Percentiles rank a stretch among this genome's conserved stretches.
These are phyloP conservation scores for Poecile montanus DNA, from an alignment of 2,797 vertebrate species.

Conservation along the genomic window DNA sequence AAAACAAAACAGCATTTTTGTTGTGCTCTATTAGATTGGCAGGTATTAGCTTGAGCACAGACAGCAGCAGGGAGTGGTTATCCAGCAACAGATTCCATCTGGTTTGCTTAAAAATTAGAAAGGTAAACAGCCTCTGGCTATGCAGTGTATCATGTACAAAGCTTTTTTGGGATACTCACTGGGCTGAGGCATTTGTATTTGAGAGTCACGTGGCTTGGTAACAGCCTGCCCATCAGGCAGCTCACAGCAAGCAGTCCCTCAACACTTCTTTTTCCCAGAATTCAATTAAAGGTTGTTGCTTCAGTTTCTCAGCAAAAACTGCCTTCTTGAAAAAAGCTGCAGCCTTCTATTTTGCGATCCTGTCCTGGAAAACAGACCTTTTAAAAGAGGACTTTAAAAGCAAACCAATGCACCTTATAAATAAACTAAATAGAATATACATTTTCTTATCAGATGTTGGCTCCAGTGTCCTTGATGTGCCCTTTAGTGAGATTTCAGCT, in stretches of 20 bases:
- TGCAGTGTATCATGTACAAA: neutral
- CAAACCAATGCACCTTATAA: neutral
- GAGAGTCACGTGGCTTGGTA: constrained; percentile 25
- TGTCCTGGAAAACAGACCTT: neutral
- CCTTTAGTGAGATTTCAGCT: neutral
- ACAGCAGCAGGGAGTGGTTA: neutral
- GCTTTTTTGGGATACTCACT: constrained; percentile 14
- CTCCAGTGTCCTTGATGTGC: neutral
- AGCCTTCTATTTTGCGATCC: neutral
- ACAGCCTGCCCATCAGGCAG: constrained; percentile 36
- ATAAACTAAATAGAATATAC: neutral
- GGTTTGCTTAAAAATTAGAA: constrained; percentile 50
- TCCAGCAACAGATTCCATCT: constrained; percentile 31
- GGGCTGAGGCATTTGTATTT: constrained; percentile 3
- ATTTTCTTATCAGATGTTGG: neutral
- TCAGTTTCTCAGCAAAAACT: neutral
- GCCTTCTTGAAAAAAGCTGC: neutral
- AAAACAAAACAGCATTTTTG: neutral
- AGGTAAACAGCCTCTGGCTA: constrained; percentile 42
- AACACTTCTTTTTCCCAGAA: neutral
- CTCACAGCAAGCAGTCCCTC: constrained; percentile 4
- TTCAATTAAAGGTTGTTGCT: constrained; percentile 32
- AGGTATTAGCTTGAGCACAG: neutral
- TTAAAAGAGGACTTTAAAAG: neutral
- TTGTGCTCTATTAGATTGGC: neutral